Evolutionary conservation across 2,888 invertebrate species (phyloP), one percentile per base, ranked within the genome.

Genomic region (Drosophila stalkeri): DNA sequence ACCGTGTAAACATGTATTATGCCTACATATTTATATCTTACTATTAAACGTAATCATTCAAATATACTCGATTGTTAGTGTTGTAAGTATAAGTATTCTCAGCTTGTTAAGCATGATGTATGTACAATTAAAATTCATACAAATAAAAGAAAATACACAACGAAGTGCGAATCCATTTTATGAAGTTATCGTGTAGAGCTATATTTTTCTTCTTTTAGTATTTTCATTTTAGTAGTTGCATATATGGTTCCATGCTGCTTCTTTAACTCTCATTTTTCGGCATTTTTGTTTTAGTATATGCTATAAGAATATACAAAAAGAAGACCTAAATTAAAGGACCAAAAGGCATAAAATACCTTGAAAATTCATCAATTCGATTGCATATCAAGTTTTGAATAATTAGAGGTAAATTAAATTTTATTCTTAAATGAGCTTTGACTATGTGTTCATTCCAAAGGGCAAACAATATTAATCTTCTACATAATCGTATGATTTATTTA

Each of bases 11-110:
- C 71, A 71, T 80, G 52, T 72, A 68, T 80, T 80, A 75, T 60
- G 64, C 47, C 65, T 75, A 66, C 80, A 80, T 80, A 71, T 75
- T 75, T 77, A 71, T 66, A 66, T 66, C 20, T 33, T 46, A 80
- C 51, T 80, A 73, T 75, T 80, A 80, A 71, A 57, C 20, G 9
- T 59, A 75, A 71, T 66, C 70, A 61, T 75, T 70, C 80, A 47
- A 66, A 71, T 66, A 80, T 71, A 66, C 71, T 80, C 65, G 66
- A 66, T 46, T 31, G 23, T 37, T 75, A 69, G 70, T 52, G 23
- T 77, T 65, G 12, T 41, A 47, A 56, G 31, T 47, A 33, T 69
- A 66, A 76, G 77, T 62, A 62, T 14, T 20, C 46, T 43, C 63
- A 64, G 54, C 20, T 57, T 62, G 20, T 39, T 57, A 47, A 54